A percentile compares a stretch with the other conserved stretches of the same genome.
Conservation (phyloP, 2,888 invertebrate genomes). For the Strigamia maritima region DNA sequence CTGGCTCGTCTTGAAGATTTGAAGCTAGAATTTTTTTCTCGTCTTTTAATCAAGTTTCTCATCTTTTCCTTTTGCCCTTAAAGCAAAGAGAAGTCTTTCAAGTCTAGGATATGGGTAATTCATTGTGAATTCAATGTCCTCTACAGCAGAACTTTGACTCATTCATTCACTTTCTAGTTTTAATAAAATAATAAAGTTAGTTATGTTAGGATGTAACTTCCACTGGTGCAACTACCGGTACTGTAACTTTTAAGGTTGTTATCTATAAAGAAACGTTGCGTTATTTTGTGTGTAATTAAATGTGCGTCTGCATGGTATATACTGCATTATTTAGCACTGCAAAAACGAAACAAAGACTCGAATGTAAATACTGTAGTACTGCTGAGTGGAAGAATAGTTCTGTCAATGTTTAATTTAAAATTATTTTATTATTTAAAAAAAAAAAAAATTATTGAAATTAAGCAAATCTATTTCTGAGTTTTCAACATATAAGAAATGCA, state of each 20-base stretch:
- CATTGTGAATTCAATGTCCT: neutral
- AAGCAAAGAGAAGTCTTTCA: constrained; percentile 4
- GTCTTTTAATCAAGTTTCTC: constrained; percentile 4
- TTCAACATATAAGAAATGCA: no score
- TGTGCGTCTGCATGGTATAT: neutral
- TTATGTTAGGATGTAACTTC: neutral
- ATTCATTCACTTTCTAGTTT: neutral
- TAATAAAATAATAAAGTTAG: neutral
- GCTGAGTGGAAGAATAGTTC: no score
- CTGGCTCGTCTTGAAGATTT: neutral
- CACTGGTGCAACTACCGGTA: neutral
- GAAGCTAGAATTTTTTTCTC: neutral
- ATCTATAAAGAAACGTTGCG: neutral
- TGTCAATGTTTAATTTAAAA: neutral
- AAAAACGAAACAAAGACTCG: neutral
- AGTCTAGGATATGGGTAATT: neutral
- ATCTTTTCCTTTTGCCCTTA: constrained; percentile 4
- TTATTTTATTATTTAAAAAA: no score
- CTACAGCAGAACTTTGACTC: neutral
- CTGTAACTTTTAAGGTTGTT: neutral
- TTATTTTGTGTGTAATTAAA: neutral
- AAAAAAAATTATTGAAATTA: no score
- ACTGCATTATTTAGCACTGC: neutral
- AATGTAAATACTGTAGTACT: neutral
- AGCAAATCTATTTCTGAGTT: no score